Evolutionary conservation across 2,113 vertebrate species (phyloP).

Genomic region (Misgurnus mizolepis): DNA sequence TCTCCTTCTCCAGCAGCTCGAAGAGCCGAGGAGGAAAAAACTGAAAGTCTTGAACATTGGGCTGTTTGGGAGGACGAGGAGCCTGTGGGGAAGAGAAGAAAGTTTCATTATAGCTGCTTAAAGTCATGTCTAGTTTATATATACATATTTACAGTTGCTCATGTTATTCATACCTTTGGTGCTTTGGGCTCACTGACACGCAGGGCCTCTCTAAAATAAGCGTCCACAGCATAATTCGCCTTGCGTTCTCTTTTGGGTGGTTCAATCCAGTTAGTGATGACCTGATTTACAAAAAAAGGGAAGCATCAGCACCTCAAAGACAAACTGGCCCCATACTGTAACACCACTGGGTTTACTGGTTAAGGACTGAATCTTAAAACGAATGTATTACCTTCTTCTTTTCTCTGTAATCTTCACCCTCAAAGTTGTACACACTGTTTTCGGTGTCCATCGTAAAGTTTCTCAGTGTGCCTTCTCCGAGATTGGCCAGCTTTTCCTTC

Average conservation of each 20-base stretch:
- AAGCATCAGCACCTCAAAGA: too few relatives aligned
- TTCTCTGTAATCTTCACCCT: slow-evolving; percentile 98
- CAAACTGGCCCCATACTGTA: too few relatives aligned
- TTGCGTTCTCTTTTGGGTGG: slow-evolving; percentile 97
- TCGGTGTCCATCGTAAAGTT: slow-evolving; percentile 99
- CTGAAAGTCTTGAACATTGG: slow-evolving; percentile 98
- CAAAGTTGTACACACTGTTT: slow-evolving; percentile 96
- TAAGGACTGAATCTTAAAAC: too few relatives aligned
- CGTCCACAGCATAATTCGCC: slow-evolving; percentile 97
- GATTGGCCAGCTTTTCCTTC: slow-evolving; percentile 90
- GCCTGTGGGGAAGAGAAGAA: slow-evolving; percentile 75
- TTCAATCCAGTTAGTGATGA: slow-evolving; percentile 98
- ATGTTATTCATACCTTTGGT: slow-evolving; percentile 82
- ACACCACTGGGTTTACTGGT: too few relatives aligned
- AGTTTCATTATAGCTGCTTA: background rate
- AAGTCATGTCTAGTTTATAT: background rate
- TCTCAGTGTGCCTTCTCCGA: slow-evolving; percentile 92
- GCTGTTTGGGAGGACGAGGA: slow-evolving; percentile 96
- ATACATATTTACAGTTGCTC: background rate
- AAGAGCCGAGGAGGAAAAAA: slow-evolving; percentile 98
- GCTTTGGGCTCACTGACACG: slow-evolving; percentile 98
- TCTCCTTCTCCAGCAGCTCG: slow-evolving; percentile 97
- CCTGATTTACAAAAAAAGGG: slow-evolving; percentile 60
- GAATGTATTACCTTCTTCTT: slow-evolving; percentile 90
- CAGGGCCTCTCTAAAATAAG: slow-evolving; percentile 96